Percentiles rank a stretch among this genome's conserved stretches.
phyloP scores from a whole-genome alignment of 2,888 invertebrate genomes.

The Blastobasis adustella region DNA sequence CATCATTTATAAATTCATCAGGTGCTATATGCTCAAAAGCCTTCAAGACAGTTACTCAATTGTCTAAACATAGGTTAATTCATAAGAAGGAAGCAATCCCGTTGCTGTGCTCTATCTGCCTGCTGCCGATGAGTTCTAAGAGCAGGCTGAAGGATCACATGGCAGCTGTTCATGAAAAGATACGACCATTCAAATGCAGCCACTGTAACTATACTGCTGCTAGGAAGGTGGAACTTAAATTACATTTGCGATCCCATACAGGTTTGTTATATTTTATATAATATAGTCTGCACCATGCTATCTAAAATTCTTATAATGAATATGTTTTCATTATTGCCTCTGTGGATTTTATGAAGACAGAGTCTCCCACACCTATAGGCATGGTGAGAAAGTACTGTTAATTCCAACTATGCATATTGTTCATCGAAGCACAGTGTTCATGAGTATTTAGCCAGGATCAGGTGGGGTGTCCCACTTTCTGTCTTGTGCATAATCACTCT shows the following conservation, averaged over 20 bases:
- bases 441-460: no score
- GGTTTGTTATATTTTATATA: conserved; percentile 51
- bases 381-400: no score
- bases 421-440: no score
- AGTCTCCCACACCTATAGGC: no score
- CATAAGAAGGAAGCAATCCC: conserved; percentile 60
- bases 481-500: no score
- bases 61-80: conserved; percentile 82
- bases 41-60: conserved; percentile 87
- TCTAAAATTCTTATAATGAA: no score
- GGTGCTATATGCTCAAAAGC: conserved; percentile 81
- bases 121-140: conserved; percentile 70
- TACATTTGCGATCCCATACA: conserved; percentile 82
- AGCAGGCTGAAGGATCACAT: conserved; percentile 71
- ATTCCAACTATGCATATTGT: no score
- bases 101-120: conserved; percentile 74
- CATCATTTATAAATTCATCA: conserved; percentile 15
- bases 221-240: conserved; percentile 77
- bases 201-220: conserved; percentile 81
- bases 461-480: no score
- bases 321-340: no score
- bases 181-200: conserved; percentile 79
- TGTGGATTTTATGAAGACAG: no score
- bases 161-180: conserved; percentile 78
- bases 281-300: background rate